A percentile compares a stretch with the other conserved stretches of the same genome.
Conservation (phyloP, 2,888 invertebrate species). For the Conistra vaccinii region DNA sequence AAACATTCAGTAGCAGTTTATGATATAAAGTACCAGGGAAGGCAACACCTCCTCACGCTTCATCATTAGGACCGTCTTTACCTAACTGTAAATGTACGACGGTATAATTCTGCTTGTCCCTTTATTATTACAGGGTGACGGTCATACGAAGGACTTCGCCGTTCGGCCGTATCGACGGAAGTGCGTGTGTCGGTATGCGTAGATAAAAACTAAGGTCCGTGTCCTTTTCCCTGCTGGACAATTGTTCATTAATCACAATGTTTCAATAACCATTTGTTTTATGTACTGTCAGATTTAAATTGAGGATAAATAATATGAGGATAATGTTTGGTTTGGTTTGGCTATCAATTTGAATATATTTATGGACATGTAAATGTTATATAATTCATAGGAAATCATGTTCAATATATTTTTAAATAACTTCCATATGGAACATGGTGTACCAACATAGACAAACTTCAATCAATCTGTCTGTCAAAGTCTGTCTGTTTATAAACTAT, state of each 20-base stretch:
- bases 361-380: not conserved
- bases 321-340: constrained; percentile 6
- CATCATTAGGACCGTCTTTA: not conserved
- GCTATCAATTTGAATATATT: constrained; percentile 29
- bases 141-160: constrained; percentile 24
- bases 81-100: constrained; percentile 18
- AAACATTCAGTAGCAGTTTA: not conserved
- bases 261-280: constrained; percentile 13
- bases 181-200: constrained; percentile 38
- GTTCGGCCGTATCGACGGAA: constrained; percentile 56
- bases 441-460: not conserved
- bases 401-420: constrained; percentile 11
- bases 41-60: constrained; percentile 3
- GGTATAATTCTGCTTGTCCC: not conserved
- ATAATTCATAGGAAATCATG: constrained; percentile 26
- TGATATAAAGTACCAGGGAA: not conserved
- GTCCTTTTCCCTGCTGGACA: constrained; percentile 14
- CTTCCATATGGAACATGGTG: not conserved
- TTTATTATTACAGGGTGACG: not conserved
- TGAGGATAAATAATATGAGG: constrained; percentile 39
- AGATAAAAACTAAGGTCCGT: constrained; percentile 43
- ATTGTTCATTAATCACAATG: constrained; percentile 1
- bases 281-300: constrained; percentile 18
- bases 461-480: not conserved
- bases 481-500: not conserved